Evolutionary conservation across 2,888 invertebrate species (phyloP).

Genomic region (Rotaria socialis): DNA sequence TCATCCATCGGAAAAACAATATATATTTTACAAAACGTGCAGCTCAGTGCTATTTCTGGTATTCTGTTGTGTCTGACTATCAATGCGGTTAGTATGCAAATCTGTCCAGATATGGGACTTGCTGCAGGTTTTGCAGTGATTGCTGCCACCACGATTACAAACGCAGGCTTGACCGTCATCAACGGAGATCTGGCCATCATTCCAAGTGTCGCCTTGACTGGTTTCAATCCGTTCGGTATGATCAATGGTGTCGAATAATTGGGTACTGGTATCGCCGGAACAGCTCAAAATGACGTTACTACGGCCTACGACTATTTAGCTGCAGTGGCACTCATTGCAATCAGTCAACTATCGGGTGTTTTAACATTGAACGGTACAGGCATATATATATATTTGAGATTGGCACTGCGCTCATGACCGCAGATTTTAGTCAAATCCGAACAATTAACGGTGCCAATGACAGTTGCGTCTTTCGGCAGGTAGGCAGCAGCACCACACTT

Average conservation of each 20-base stretch:
- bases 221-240: neutral
- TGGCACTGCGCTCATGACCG: too few species aligned
- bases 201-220: neutral
- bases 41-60: neutral
- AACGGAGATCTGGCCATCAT: neutral
- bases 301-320: too few species aligned
- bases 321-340: too few species aligned
- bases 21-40: neutral
- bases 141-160: neutral
- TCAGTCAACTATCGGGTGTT: too few species aligned
- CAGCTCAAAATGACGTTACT: too few species aligned
- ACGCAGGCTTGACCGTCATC: neutral
- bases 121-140: neutral
- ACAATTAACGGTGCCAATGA: too few species aligned
- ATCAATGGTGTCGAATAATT: neutral
- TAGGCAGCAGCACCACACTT: too few species aligned
- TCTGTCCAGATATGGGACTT: neutral
- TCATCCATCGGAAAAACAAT: neutral
- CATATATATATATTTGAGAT: too few species aligned
- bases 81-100: neutral
- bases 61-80: neutral
- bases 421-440: too few species aligned
- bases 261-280: neutral
- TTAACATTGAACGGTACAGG: too few species aligned
- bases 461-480: too few species aligned